phyloP scores from a whole-genome alignment of 1,140 invertebrate species.

The Lamellibrachia luymesi region DNA sequence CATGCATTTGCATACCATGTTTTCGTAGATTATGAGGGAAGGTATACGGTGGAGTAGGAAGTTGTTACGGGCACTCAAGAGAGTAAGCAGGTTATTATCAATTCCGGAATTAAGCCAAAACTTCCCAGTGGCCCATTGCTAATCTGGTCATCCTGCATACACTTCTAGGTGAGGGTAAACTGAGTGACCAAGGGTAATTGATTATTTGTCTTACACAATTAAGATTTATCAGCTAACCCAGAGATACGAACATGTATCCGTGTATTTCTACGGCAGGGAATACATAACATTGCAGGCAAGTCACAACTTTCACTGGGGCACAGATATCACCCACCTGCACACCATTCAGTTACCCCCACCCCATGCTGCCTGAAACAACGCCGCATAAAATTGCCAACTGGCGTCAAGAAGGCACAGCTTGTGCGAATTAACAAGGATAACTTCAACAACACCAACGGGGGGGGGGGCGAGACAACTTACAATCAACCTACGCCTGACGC shows the following conservation, averaged over 20 bases:
- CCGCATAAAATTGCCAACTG: too few relatives aligned
- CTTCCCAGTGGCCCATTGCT: background rate
- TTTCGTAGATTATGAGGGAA: background rate
- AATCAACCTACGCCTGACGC: too few relatives aligned
- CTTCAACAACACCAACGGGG: too few relatives aligned
- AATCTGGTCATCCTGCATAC: background rate
- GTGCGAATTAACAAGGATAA: too few relatives aligned
- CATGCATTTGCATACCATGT: background rate
- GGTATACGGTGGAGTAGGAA: background rate
- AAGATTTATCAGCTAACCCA: conserved; percentile 1
- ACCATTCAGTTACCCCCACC: background rate
- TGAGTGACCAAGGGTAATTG: background rate
- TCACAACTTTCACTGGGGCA: background rate
- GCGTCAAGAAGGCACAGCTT: too few relatives aligned
- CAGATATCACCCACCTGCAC: conserved; percentile 6
- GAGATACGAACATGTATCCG: background rate
- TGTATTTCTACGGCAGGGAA: background rate
- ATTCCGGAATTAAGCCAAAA: background rate
- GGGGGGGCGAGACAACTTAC: too few relatives aligned
- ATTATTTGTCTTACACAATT: background rate
- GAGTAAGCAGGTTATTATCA: background rate
- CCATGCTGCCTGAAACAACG: too few relatives aligned
- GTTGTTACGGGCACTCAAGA: background rate
- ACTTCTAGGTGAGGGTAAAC: background rate
- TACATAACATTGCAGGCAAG: background rate